A percentile compares a stretch with the other conserved stretches of the same genome.
These are phyloP conservation scores for Tragelaphus scriptus DNA, from an alignment of 2,113 vertebrate species.

Conservation along the genomic window DNA sequence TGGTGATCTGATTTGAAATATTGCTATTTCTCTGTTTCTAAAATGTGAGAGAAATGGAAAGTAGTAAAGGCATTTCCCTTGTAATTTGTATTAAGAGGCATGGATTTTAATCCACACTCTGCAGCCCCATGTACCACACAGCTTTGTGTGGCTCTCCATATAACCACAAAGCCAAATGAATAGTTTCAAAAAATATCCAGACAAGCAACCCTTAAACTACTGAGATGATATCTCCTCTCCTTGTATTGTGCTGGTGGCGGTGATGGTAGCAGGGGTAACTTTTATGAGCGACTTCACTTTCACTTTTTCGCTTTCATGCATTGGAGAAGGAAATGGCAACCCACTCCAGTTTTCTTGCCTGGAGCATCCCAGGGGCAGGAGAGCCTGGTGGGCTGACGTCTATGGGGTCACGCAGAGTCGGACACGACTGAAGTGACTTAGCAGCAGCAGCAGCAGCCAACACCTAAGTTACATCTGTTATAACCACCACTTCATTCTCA, in stretches of 20 bases:
- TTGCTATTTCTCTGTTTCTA: not conserved
- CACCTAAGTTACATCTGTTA: not conserved
- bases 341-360: no score
- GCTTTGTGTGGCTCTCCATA: not conserved
- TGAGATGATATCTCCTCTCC: not conserved
- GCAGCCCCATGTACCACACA: fast-evolving
- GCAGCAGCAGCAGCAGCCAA: no score
- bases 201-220: not conserved
- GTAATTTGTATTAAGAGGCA: not conserved
- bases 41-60: not conserved
- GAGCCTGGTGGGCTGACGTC: no score
- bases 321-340: no score
- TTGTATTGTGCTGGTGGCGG: not conserved
- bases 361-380: no score
- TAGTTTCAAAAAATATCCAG: not conserved
- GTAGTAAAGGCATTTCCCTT: not conserved
- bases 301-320: no score
- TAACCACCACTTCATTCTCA: not conserved
- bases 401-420: no score
- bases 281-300: no score
- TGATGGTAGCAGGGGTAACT: not conserved
- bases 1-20: not conserved
- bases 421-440: no score
- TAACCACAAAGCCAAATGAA: not conserved
- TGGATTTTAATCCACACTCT: not conserved